A percentile compares a stretch with the other conserved stretches of the same genome.
Conservation (phyloP, 2,797 vertebrate genomes). For the Xyrichtys novacula region DNA sequence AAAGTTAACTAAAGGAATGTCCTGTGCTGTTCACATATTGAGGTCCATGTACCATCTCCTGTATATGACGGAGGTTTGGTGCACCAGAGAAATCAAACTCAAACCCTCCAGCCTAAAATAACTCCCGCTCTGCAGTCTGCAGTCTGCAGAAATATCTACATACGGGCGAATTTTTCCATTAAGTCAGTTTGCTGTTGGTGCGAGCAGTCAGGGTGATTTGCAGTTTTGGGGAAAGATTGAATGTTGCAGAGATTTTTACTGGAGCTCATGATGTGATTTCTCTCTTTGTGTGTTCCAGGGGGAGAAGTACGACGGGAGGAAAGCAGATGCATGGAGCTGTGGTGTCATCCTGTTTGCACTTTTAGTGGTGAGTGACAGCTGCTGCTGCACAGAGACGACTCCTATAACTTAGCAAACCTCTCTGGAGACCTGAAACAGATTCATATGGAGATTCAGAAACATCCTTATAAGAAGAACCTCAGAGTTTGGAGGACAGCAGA, state of each 20-base stretch:
- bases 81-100: not conserved
- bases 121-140: conserved; percentile 8
- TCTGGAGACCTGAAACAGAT: not conserved
- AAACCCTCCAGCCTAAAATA: not conserved
- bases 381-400: not conserved
- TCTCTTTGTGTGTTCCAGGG: conserved; percentile 57
- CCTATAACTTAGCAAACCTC: not conserved
- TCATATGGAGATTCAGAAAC: not conserved
- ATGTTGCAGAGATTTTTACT: not conserved
- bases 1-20: not conserved
- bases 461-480: no score
- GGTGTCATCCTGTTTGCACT: conserved; percentile 97
- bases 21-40: not conserved
- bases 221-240: conserved; percentile 1
- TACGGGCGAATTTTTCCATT: not conserved
- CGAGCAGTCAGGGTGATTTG: not conserved
- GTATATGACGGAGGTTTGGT: not conserved
- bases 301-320: conserved; percentile 94
- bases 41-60: not conserved
- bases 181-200: not conserved
- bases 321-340: conserved; percentile 97
- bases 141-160: not conserved
- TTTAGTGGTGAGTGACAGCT: conserved; percentile 91
- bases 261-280: not conserved
- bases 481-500: no score